Evolutionary conservation across 2,113 vertebrate genomes (phyloP).

Genomic region (Cryptomyrus ogoouensis): DNA sequence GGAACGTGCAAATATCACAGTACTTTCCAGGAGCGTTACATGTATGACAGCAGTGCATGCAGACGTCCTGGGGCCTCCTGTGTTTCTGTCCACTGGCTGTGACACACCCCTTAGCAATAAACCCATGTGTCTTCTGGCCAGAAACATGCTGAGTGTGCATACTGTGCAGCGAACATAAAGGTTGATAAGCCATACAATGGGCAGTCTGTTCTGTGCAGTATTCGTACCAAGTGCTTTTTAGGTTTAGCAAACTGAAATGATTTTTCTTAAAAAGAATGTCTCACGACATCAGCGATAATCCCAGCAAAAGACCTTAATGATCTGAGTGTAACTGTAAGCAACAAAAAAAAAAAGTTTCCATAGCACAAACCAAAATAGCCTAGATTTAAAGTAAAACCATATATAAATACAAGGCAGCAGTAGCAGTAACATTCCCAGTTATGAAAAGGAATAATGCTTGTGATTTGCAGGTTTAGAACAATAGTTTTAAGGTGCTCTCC

Average conservation of each 20-base stretch:
- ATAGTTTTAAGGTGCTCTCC: neutral
- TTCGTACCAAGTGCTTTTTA: neutral
- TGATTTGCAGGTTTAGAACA: neutral
- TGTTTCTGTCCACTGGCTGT: neutral
- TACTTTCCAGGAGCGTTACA: neutral
- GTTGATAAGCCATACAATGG: neutral
- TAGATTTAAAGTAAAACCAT: neutral
- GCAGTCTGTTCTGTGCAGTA: neutral
- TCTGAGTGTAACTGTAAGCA: neutral
- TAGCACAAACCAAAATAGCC: neutral
- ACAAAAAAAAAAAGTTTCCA: neutral
- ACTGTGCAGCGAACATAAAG: neutral
- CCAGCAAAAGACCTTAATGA: neutral
- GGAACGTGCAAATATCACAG: neutral
- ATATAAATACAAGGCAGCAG: neutral
- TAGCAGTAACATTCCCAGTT: neutral
- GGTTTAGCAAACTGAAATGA: constrained; percentile 1
- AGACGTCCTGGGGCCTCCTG: neutral
- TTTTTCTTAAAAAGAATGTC: neutral
- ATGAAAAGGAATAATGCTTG: neutral
- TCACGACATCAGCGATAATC: neutral
- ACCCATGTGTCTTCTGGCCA: neutral
- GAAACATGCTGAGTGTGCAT: neutral
- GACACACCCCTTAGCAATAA: neutral
- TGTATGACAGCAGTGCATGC: neutral